Evolutionary conservation across 2,888 invertebrate genomes (phyloP).

Genomic region (Eupsilia transversa): DNA sequence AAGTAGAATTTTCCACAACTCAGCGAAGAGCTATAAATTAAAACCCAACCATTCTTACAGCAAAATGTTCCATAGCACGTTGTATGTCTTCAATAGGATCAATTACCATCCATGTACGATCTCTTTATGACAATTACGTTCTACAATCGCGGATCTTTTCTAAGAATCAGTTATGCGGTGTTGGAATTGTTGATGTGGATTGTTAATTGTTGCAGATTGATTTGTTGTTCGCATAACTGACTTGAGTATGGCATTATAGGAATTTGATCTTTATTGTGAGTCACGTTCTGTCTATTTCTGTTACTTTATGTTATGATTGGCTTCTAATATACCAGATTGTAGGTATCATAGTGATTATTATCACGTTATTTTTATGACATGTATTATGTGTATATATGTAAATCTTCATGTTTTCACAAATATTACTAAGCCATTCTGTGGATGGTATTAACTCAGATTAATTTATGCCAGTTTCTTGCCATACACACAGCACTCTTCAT

Average conservation of each 20-base stretch:
- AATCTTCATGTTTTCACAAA: background rate
- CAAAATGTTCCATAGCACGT: slow-evolving; percentile 19
- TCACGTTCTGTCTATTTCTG: background rate
- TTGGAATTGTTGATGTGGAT: slow-evolving; percentile 37
- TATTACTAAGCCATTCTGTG: background rate
- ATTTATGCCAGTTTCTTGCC: background rate
- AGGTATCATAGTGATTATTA: background rate
- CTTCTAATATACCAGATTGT: background rate
- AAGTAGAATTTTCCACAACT: background rate
- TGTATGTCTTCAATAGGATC: slow-evolving; percentile 64
- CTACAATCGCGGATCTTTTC: slow-evolving; percentile 68
- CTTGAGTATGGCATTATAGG: slow-evolving; percentile 3
- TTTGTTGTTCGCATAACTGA: slow-evolving; percentile 46
- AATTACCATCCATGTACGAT: slow-evolving; percentile 57
- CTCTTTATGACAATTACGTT: slow-evolving; percentile 66
- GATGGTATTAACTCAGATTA: background rate
- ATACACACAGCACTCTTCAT: background rate
- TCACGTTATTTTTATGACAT: background rate
- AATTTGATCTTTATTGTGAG: slow-evolving; percentile 30
- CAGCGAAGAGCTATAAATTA: slow-evolving; percentile 31
- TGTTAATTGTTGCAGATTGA: slow-evolving; percentile 56
- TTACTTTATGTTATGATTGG: background rate
- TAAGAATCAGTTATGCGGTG: slow-evolving; percentile 53
- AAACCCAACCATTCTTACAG: background rate
- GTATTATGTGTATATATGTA: background rate